Conservation (phyloP, 2,888 invertebrate genomes). For the Ommatoiulus sabulosus region DNA sequence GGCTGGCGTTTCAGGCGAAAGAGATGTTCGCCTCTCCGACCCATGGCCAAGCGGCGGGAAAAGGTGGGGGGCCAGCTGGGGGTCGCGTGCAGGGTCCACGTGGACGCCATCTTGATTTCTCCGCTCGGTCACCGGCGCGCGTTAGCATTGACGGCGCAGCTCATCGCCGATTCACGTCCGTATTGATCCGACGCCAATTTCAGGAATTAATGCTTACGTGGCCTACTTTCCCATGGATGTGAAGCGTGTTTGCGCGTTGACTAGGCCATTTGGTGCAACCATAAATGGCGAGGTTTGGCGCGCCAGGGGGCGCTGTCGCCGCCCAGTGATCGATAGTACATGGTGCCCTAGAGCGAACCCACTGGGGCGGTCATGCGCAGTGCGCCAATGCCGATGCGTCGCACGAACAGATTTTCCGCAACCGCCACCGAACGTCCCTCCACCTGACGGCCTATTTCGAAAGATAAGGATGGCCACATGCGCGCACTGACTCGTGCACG, state of each 20-base stretch:
- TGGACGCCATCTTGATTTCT: constrained; percentile 19
- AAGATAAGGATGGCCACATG: too few species aligned
- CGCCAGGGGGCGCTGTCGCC: not conserved
- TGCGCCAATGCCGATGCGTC: too few species aligned
- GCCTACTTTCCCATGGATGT: constrained; percentile 16
- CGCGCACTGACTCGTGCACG: too few species aligned
- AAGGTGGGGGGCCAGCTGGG: constrained; percentile 35
- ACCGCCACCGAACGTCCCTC: too few species aligned
- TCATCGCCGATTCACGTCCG: constrained; percentile 20
- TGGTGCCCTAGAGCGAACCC: not conserved
- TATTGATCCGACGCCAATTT: constrained; percentile 26
- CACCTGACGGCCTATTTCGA: too few species aligned
- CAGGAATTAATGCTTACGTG: constrained; percentile 27
- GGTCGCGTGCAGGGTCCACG: constrained; percentile 21
- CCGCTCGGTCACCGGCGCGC: not conserved
- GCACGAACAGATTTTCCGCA: too few species aligned
- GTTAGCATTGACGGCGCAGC: not conserved
- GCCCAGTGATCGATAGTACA: not conserved
- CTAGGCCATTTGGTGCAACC: constrained; percentile 21
- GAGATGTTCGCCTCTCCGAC: not conserved
- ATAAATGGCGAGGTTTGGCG: not conserved
- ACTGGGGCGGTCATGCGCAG: constrained; percentile 1
- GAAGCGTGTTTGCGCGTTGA: constrained; percentile 8
- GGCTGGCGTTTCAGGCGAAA: constrained; percentile 42
- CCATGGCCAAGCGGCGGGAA: not conserved